phyloP scores from a whole-genome alignment of 2,113 vertebrate species.

The Otus sunia region DNA sequence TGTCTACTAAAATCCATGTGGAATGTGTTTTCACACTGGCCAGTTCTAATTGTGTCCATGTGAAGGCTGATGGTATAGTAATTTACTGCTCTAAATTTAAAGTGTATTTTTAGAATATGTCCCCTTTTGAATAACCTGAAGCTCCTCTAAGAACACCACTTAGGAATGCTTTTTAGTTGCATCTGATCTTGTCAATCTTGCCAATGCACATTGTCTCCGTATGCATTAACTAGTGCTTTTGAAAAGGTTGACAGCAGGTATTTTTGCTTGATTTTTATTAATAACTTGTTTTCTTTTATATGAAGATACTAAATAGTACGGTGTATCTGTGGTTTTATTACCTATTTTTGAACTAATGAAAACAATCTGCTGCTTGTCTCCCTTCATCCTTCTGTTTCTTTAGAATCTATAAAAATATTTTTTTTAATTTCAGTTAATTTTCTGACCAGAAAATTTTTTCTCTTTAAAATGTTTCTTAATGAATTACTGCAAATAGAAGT shows the following conservation, averaged over 20 bases:
- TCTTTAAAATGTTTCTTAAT: background rate
- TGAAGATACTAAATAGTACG: background rate
- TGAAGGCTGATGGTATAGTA: background rate
- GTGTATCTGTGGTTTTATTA: background rate
- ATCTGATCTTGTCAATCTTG: background rate
- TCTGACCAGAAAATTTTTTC: background rate
- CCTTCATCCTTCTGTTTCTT: background rate
- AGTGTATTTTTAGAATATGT: background rate
- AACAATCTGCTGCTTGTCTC: background rate
- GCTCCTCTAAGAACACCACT: background rate
- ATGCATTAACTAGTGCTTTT: background rate
- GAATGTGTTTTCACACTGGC: background rate
- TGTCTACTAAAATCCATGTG: background rate
- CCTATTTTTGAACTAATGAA: background rate
- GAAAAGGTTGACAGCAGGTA: background rate
- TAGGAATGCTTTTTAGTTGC: background rate
- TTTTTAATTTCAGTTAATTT: accelerated
- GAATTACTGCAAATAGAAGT: background rate
- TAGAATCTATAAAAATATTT: background rate
- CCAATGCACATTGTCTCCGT: background rate
- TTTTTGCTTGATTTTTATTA: background rate
- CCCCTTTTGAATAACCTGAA: background rate
- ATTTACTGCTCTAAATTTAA: background rate
- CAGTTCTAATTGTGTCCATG: background rate
- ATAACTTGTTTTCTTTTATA: background rate